Evolutionary conservation across 53 echinoderm and acorn worm species (phyloP), one percentile per base, ranked within the genome.

Genomic region (Apostichopus leukothele): DNA sequence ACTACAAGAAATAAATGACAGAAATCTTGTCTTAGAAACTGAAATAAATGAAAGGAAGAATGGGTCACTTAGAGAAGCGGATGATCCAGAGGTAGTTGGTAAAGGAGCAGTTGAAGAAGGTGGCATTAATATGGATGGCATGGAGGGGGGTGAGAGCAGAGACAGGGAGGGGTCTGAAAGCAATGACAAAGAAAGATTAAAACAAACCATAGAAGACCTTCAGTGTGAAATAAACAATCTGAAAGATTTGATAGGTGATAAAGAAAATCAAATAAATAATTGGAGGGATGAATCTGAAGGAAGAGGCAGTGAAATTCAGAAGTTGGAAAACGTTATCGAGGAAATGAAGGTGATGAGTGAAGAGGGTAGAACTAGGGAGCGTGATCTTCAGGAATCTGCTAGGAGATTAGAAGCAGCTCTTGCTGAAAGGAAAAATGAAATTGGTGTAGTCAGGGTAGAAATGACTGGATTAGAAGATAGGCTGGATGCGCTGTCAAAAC

Each of bases 281-380:
- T 76, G 89, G 53, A 88, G 91, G 59, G 86, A 80, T 53, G 80
- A 75, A 9, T 52, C 90, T 78, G 83, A 22, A 39, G 89, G 89
- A 79, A 67, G 81, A 53, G 54, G 75, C 67, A 8, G 50, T 71
- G 76, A 89, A 84, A 73, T 89, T 86, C 53, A 83, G 73, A 57
- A 83, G 21, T 60, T 92, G 79, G 88, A 88, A 16, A 67, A 57
- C 51, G 55, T 50, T 2, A 9, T 88, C 16, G 60, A 52, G 10
- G n/a, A 57, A 57, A 54, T 76, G 75, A 75, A 88, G 79, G 39
- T 67, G 88, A 73, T 73, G 75, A 79, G 60, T 89, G 19, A 20
- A 81, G 74, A 89, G 75, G 60, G 23, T 91, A 75, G 74, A 91
- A 11, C 71, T 75, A 76, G 76, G 16, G 67, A 90, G 63, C 21